These are phyloP conservation scores for Hypena proboscidalis DNA, from an alignment of 2,888 invertebrate species.

Conservation along the genomic window DNA sequence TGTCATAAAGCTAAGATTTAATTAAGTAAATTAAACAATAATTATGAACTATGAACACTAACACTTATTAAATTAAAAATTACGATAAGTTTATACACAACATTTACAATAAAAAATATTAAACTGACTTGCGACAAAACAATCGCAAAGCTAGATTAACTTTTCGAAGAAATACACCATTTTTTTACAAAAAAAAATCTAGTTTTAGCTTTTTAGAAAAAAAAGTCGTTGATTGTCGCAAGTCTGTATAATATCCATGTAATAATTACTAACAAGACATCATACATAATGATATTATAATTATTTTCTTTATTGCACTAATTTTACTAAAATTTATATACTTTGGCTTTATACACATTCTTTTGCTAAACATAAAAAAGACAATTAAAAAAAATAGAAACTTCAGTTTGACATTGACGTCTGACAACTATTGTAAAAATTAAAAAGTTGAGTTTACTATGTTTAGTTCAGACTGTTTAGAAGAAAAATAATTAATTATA, in stretches of 20 bases:
- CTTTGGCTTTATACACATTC: constrained; percentile 35
- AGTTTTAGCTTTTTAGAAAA: too few relatives aligned
- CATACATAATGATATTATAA: constrained; percentile 9
- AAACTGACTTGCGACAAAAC: constrained; percentile 21
- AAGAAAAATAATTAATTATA: background rate
- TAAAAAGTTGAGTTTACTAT: too few relatives aligned
- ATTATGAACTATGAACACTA: constrained; percentile 40
- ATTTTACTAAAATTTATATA: constrained; percentile 23
- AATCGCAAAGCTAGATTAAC: too few relatives aligned
- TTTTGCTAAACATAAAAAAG: constrained; percentile 1
- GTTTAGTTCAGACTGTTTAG: too few relatives aligned
- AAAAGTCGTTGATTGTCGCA: constrained; percentile 19
- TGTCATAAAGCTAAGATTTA: constrained; percentile 35
- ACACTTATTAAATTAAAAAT: constrained; percentile 35
- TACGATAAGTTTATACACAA: constrained; percentile 35
- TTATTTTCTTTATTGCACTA: constrained; percentile 43
- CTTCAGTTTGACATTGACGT: too few relatives aligned
- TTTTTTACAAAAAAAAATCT: too few relatives aligned
- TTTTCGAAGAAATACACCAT: too few relatives aligned
- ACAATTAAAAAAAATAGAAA: background rate
- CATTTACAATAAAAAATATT: constrained; percentile 29
- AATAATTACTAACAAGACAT: constrained; percentile 1
- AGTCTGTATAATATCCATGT: constrained; percentile 11
- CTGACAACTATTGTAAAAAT: too few relatives aligned
- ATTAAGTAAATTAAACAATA: constrained; percentile 24